A percentile compares a stretch with the other conserved stretches of the same genome.
Evolutionary conservation across 2,797 vertebrate genomes (phyloP).

Genomic region (Lacerta agilis): DNA sequence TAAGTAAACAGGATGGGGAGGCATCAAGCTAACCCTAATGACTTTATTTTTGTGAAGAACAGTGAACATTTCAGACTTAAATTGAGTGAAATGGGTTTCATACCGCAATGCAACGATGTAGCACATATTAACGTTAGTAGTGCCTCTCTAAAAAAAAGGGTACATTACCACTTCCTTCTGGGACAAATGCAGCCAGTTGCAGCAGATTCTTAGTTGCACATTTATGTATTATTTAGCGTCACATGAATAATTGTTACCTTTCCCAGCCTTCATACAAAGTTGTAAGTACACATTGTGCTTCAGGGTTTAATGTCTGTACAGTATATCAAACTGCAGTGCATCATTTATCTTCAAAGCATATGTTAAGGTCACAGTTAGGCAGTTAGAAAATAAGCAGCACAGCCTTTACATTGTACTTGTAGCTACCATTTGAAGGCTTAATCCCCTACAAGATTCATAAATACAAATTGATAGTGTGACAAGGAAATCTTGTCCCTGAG

Average conservation of each 20-base stretch:
- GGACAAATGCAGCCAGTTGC: neutral
- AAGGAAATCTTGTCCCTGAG: neutral
- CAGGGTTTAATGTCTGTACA: neutral
- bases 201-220: neutral
- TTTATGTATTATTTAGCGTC: neutral
- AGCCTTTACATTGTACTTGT: neutral
- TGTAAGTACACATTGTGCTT: neutral
- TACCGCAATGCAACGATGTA: neutral
- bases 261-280: neutral
- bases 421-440: neutral
- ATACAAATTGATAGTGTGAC: slow-evolving; percentile 3
- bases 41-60: neutral
- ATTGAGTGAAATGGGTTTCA: slow-evolving; percentile 35
- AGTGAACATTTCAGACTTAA: slow-evolving; percentile 25
- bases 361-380: neutral
- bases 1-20: slow-evolving; percentile 86
- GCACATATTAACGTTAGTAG: neutral
- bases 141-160: slow-evolving; percentile 16
- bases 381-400: slow-evolving; percentile 6
- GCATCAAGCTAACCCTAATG: neutral
- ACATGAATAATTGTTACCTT: neutral
- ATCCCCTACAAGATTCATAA: neutral
- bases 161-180: neutral
- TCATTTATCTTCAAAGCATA: neutral
- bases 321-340: neutral